phyloP scores from a whole-genome alignment of 2,797 vertebrate species.

The Echeneis naucrates region DNA sequence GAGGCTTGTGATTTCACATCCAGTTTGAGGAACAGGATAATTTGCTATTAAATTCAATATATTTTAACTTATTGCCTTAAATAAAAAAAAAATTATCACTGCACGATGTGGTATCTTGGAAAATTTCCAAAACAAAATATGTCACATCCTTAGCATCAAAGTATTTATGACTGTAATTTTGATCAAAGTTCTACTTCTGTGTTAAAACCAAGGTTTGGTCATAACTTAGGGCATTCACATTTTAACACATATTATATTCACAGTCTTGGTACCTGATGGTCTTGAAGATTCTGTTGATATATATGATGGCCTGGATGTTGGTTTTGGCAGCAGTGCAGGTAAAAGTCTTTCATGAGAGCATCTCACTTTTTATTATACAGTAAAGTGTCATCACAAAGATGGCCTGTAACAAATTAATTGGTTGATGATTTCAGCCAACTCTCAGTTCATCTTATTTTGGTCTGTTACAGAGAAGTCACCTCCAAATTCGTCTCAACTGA shows the following conservation, averaged over 20 bases:
- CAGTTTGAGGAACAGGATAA: too few relatives aligned
- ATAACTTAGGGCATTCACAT: background rate
- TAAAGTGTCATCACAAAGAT: background rate
- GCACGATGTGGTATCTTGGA: background rate
- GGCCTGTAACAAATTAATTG: background rate
- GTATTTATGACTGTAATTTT: background rate
- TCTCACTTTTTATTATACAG: slow-evolving; percentile 2
- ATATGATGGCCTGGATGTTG: slow-evolving; percentile 90
- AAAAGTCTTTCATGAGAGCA: slow-evolving; percentile 29
- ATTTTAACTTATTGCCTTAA: background rate
- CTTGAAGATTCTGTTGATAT: slow-evolving; percentile 95
- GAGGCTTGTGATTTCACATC: too few relatives aligned
- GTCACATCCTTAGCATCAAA: background rate
- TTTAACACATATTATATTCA: slow-evolving; percentile 8
- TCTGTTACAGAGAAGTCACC: slow-evolving; percentile 76
- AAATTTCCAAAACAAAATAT: background rate
- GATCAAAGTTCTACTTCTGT: background rate
- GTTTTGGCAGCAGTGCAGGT: slow-evolving; percentile 79
- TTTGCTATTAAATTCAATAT: too few relatives aligned
- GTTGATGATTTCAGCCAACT: background rate
- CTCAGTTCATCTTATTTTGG: background rate
- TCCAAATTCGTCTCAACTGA: slow-evolving; percentile 64
- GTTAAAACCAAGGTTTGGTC: background rate
- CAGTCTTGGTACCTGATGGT: slow-evolving; percentile 82
- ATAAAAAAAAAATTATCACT: too few relatives aligned